Percentiles rank a stretch among this genome's conserved stretches.
These are phyloP conservation scores for Beris chalybata DNA, from an alignment of 2,888 invertebrate species.

Conservation along the genomic window DNA sequence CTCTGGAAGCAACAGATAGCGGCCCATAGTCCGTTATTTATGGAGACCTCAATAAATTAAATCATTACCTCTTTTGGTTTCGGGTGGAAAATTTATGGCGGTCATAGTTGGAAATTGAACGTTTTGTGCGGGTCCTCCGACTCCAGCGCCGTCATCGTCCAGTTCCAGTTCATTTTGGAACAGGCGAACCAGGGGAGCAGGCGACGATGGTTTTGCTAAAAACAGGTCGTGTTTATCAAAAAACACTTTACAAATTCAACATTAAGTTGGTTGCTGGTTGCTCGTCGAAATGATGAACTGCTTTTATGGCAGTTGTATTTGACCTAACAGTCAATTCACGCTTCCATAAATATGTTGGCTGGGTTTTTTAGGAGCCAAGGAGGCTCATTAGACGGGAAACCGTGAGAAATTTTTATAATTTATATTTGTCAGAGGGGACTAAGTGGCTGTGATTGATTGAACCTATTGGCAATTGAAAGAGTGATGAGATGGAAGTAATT, in stretches of 20 bases:
- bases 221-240: constrained; percentile 1
- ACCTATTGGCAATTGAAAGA: too few species aligned
- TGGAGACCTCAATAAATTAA: constrained; percentile 49
- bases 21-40: constrained; percentile 44
- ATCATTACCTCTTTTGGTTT: constrained; percentile 47
- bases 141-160: not conserved
- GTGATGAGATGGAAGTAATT: too few species aligned
- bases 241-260: constrained; percentile 8
- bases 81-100: constrained; percentile 39
- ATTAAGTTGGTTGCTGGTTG: constrained; percentile 8
- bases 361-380: not conserved
- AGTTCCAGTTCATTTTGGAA: too few species aligned
- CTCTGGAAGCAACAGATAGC: not conserved
- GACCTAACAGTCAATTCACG: constrained; percentile 22
- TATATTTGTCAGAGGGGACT: too few species aligned
- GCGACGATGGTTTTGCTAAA: constrained; percentile 21
- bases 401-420: too few species aligned
- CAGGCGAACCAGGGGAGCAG: constrained; percentile 3
- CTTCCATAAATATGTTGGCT: constrained; percentile 22
- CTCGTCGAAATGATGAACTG: constrained; percentile 19
- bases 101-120: constrained; percentile 37
- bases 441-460: too few species aligned
- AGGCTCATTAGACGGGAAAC: constrained; percentile 15
- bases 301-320: constrained; percentile 18
- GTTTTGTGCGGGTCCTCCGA: constrained; percentile 19